Evolutionary conservation across 2,888 invertebrate species (phyloP).

Genomic region (Asteroscopus sphinx): DNA sequence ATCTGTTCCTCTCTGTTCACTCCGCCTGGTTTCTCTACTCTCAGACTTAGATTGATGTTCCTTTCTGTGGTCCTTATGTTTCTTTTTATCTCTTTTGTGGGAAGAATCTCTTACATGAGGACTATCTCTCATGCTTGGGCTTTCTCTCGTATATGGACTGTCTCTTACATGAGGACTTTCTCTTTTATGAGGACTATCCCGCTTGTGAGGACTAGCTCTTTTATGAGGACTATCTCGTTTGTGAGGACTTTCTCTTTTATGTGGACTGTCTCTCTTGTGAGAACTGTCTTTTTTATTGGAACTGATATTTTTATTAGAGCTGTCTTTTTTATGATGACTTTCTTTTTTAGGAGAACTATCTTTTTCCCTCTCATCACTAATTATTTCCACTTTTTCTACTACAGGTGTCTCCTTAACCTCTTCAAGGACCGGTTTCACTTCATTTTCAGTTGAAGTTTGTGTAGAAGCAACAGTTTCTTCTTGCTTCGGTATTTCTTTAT

Average conservation of each 20-base stretch:
- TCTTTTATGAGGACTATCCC: constrained; percentile 29
- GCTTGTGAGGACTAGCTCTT: constrained; percentile 46
- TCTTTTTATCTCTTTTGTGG: constrained; percentile 69
- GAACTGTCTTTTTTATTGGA: constrained; percentile 60
- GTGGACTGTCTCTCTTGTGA: constrained; percentile 39
- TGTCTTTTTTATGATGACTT: constrained; percentile 57
- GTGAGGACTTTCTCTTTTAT: constrained; percentile 38
- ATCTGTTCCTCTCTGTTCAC: constrained; percentile 61
- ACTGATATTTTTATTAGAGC: constrained; percentile 53
- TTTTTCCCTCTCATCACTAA: constrained; percentile 33
- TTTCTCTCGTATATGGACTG: constrained; percentile 43
- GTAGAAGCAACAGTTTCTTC: constrained; percentile 31
- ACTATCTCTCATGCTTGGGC: constrained; percentile 45
- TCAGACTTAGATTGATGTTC: constrained; percentile 73
- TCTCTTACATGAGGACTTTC: constrained; percentile 42
- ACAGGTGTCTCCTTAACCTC: constrained; percentile 35
- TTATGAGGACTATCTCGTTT: constrained; percentile 50
- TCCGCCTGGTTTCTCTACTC: constrained; percentile 65
- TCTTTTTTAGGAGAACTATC: constrained; percentile 53
- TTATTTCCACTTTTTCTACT: constrained; percentile 38
- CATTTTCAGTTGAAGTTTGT: constrained; percentile 41
- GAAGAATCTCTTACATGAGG: constrained; percentile 50
- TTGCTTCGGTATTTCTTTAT: constrained; percentile 54
- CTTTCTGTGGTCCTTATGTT: constrained; percentile 71
- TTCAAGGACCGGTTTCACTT: constrained; percentile 32